Conservation (phyloP, 1,140 invertebrate genomes). For the Plectus sambesii region DNA sequence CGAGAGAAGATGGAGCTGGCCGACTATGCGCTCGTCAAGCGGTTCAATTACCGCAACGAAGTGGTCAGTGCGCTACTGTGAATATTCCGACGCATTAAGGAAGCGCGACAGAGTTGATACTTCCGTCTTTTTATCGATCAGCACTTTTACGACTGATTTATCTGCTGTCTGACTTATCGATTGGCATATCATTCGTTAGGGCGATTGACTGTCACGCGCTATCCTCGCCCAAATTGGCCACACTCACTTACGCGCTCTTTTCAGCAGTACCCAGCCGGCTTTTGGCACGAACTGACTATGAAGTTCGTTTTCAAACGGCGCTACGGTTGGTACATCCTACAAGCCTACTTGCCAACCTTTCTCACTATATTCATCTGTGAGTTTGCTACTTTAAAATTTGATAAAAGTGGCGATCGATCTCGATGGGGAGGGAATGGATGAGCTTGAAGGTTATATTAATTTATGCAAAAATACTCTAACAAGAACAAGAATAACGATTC, state of each 20-base stretch:
- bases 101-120: constrained; percentile 2
- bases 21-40: constrained; percentile 39
- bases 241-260: constrained; percentile 17
- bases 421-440: too few relatives aligned
- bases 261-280: constrained; percentile 42
- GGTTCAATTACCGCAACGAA: constrained; percentile 30
- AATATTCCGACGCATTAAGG: too few relatives aligned
- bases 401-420: too few relatives aligned
- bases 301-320: constrained; percentile 40
- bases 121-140: constrained; percentile 9
- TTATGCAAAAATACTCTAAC: too few relatives aligned
- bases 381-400: constrained; percentile 18
- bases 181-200: too few relatives aligned
- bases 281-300: constrained; percentile 45
- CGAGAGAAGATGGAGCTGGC: constrained; percentile 44
- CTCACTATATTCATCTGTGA: constrained; percentile 44
- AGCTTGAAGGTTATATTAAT: too few relatives aligned
- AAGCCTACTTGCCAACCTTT: constrained; percentile 44
- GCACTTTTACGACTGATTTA: too few relatives aligned
- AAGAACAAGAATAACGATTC: too few relatives aligned
- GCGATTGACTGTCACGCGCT: too few relatives aligned
- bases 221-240: too few relatives aligned
- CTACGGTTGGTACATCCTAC: constrained; percentile 45
- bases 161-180: too few relatives aligned
- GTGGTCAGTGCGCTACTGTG: constrained; percentile 36